Evolutionary conservation across 1,140 invertebrate genomes (phyloP).

Genomic region (Theocolax elegans): DNA sequence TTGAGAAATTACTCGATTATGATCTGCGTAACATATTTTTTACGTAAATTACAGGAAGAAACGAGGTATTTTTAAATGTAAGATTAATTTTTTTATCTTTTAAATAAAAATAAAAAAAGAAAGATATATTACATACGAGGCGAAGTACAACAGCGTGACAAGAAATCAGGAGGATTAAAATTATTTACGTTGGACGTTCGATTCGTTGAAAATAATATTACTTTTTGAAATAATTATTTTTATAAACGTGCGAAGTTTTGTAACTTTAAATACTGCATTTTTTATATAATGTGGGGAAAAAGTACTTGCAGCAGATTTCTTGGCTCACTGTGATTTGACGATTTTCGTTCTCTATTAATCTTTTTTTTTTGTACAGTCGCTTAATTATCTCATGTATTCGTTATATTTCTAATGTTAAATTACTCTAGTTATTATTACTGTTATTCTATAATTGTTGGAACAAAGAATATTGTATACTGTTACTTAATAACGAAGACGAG

Average conservation of each 20-base stretch:
- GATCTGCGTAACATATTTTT: conserved; percentile 37
- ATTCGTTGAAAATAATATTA: conserved; percentile 30
- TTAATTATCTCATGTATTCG: conserved; percentile 34
- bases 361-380: conserved; percentile 37
- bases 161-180: conserved; percentile 16
- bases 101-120: background rate
- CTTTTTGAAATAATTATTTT: conserved; percentile 37
- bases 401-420: conserved; percentile 37
- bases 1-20: conserved; percentile 30
- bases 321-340: conserved; percentile 28
- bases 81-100: conserved; percentile 31
- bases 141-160: conserved; percentile 20
- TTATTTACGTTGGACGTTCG: conserved; percentile 15
- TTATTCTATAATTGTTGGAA: conserved; percentile 38
- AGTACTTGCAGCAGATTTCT: conserved; percentile 18
- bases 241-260: conserved; percentile 21
- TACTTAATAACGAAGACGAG: conserved; percentile 33
- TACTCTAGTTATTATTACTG: conserved; percentile 31
- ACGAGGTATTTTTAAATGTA: conserved; percentile 33
- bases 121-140: too few species aligned
- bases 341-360: too few species aligned
- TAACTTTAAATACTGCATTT: conserved; percentile 25
- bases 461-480: conserved; percentile 40
- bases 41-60: conserved; percentile 31
- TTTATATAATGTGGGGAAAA: conserved; percentile 1